phyloP scores from a whole-genome alignment of 1,140 invertebrate species.

The Drosophila nikananu region DNA sequence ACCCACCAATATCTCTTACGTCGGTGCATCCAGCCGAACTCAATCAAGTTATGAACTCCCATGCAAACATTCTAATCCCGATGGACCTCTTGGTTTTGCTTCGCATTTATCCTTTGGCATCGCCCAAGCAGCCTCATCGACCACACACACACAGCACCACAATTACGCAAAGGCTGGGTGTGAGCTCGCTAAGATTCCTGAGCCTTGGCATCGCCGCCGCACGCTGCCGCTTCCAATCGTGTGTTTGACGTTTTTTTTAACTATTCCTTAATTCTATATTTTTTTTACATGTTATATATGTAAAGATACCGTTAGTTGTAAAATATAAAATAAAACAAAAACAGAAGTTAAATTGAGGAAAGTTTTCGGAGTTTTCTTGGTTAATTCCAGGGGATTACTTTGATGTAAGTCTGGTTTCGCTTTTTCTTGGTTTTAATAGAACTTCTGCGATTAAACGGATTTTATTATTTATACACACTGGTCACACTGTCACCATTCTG shows the following conservation, averaged over 20 bases:
- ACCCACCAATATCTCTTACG: conserved; percentile 46
- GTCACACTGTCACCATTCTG: no score
- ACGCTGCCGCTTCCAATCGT: conserved; percentile 39
- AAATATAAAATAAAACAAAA: conserved; percentile 59
- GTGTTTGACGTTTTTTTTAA: conserved; percentile 69
- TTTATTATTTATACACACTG: no score
- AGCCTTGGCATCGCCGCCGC: neutral
- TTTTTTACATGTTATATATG: conserved; percentile 85
- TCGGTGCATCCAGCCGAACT: conserved; percentile 40
- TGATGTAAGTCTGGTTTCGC: no score
- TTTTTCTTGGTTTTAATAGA: no score
- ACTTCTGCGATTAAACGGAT: no score
- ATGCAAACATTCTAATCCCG: conserved; percentile 31
- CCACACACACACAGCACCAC: neutral
- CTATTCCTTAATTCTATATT: conserved; percentile 80
- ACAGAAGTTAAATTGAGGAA: conserved; percentile 36
- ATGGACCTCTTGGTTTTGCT: conserved; percentile 44
- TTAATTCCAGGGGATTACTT: neutral
- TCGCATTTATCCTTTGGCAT: conserved; percentile 70
- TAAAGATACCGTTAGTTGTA: conserved; percentile 82
- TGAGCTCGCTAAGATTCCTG: neutral
- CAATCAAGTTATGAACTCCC: neutral
- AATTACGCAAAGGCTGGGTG: conserved; percentile 19
- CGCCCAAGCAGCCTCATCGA: conserved; percentile 16
- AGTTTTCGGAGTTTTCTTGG: neutral